phyloP scores from a whole-genome alignment of 2,888 invertebrate species.

The Drosophila setosimentum region DNA sequence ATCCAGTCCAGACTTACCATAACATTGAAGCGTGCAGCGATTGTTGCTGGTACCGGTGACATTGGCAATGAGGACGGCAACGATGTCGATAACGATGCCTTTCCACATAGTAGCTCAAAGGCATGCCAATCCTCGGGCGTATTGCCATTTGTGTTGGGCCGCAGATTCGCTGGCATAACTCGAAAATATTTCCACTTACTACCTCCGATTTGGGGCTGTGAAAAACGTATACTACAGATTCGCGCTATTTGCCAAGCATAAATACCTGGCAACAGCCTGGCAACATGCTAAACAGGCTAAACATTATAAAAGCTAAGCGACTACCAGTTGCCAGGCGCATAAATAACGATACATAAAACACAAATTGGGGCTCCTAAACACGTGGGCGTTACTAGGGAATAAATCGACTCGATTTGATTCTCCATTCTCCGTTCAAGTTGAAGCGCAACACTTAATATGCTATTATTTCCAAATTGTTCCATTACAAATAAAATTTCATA shows the following conservation, averaged over 20 bases:
- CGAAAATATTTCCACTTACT: slow-evolving; percentile 1
- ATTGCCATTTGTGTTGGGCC: slow-evolving; percentile 83
- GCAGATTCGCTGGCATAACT: slow-evolving; percentile 61
- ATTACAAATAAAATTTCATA: slow-evolving; percentile 40
- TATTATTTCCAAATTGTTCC: slow-evolving; percentile 48
- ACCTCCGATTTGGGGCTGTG: slow-evolving; percentile 15
- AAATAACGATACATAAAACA: slow-evolving; percentile 68
- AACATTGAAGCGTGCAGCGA: slow-evolving; percentile 6
- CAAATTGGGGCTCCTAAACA: slow-evolving; percentile 30
- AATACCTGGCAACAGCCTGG: slow-evolving; percentile 48
- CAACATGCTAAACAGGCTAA: slow-evolving; percentile 60
- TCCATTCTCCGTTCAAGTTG: not conserved
- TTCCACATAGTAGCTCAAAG: slow-evolving; percentile 88
- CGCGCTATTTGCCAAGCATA: slow-evolving; percentile 58
- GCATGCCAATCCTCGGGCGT: slow-evolving; percentile 91
- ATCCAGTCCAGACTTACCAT: slow-evolving; percentile 36
- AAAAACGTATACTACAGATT: slow-evolving; percentile 40
- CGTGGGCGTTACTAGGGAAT: slow-evolving; percentile 72
- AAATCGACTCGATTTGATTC: not conserved
- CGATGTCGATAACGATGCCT: slow-evolving; percentile 15
- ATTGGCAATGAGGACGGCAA: slow-evolving; percentile 47
- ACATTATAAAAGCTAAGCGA: slow-evolving; percentile 25
- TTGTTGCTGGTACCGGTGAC: slow-evolving; percentile 31
- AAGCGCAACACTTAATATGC: slow-evolving; percentile 16
- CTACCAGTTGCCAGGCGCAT: slow-evolving; percentile 67